Percentiles rank a stretch among this genome's conserved stretches.
These are phyloP conservation scores for Xyliphius kryptos DNA, from an alignment of 2,113 vertebrate genomes.

Conservation along the genomic window DNA sequence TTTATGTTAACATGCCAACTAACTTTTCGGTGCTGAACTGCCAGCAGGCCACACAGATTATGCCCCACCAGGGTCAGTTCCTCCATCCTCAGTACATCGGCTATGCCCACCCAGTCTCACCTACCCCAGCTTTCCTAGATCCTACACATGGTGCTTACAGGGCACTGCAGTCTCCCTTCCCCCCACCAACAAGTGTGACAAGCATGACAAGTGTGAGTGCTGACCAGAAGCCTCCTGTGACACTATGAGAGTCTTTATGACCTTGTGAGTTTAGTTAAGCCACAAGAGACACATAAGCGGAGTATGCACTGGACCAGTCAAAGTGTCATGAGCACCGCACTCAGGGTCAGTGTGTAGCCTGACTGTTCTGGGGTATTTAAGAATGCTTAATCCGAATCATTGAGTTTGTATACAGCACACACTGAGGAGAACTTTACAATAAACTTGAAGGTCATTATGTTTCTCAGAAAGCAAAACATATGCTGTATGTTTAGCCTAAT, in stretches of 20 bases:
- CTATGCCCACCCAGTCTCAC: constrained; percentile 78
- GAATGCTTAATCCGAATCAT: not conserved
- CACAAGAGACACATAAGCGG: constrained; percentile 47
- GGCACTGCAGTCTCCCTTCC: constrained; percentile 84
- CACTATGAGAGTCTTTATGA: constrained; percentile 66
- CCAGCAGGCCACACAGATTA: constrained; percentile 92
- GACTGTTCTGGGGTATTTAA: constrained; percentile 11
- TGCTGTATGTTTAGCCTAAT: not conserved
- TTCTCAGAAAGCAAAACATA: not conserved
- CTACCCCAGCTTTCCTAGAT: constrained; percentile 74
- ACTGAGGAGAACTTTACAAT: constrained; percentile 13
- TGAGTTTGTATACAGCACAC: constrained; percentile 8
- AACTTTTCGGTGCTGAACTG: constrained; percentile 97
- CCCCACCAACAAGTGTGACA: constrained; percentile 57
- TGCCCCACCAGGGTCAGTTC: constrained; percentile 92
- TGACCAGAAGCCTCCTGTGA: constrained; percentile 92
- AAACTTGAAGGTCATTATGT: constrained; percentile 3
- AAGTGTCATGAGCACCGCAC: constrained; percentile 46
- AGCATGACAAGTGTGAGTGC: constrained; percentile 59
- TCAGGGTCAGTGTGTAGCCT: constrained; percentile 34
- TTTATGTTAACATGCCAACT: constrained; percentile 95
- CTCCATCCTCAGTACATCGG: constrained; percentile 90
- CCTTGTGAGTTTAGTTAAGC: constrained; percentile 39
- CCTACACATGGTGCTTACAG: constrained; percentile 79
- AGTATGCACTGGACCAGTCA: constrained; percentile 46